phyloP scores from a whole-genome alignment of 1,140 invertebrate genomes.

The Drosophila parvula region DNA sequence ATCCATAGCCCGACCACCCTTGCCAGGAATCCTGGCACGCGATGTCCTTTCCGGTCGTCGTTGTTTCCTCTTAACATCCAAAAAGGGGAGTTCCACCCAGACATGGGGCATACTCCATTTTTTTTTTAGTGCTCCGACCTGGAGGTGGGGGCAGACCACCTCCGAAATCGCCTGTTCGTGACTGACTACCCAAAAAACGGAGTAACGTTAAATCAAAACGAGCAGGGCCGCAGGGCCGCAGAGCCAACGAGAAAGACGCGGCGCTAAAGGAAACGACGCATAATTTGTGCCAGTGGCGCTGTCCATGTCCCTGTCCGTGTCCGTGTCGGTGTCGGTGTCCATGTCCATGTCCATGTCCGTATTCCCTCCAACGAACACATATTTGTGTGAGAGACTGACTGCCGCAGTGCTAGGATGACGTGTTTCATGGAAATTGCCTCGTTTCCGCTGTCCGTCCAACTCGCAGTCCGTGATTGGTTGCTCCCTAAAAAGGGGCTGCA shows the following conservation, averaged over 20 bases:
- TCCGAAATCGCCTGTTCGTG: conserved; percentile 75
- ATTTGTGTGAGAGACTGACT: conserved; percentile 56
- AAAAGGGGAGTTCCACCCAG: conserved; percentile 21
- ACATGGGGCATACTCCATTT: conserved; percentile 48
- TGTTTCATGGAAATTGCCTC: conserved; percentile 68
- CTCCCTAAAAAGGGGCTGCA: conserved; percentile 29
- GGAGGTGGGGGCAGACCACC: conserved; percentile 13
- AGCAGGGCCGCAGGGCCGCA: neutral
- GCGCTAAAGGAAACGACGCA: conserved; percentile 63
- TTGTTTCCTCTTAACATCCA: conserved; percentile 72
- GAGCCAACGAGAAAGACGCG: conserved; percentile 1
- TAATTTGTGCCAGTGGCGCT: conserved; percentile 76
- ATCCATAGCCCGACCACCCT: conserved; percentile 17
- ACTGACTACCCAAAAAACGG: conserved; percentile 50
- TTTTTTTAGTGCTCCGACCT: conserved; percentile 10
- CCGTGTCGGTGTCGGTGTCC: conserved; percentile 41
- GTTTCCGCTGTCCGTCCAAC: conserved; percentile 21
- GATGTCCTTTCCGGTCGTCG: conserved; percentile 83
- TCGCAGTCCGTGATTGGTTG: conserved; percentile 36
- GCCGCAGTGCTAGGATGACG: conserved; percentile 76
- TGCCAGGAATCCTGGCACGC: conserved; percentile 63
- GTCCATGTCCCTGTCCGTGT: conserved; percentile 48
- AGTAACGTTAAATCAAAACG: conserved; percentile 17
- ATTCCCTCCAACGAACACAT: neutral
- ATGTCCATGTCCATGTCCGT: conserved; percentile 33